Conservation (phyloP, 2,113 vertebrate genomes). For the Myiopsitta monachus region DNA sequence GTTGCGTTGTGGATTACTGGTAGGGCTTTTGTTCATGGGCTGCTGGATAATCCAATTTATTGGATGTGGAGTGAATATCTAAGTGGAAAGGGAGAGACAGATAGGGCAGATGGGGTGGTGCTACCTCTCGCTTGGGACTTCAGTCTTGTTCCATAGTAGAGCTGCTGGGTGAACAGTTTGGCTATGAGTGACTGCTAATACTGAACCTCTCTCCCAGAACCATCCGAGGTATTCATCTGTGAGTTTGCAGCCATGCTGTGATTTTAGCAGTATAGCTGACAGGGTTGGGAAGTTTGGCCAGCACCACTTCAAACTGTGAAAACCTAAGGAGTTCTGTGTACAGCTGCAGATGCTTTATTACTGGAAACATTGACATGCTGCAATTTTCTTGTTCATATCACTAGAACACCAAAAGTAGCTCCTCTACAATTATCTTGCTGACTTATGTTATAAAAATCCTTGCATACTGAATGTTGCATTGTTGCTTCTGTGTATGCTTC, state of each 20-base stretch:
- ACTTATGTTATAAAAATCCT: not conserved
- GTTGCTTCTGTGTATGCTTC: not conserved
- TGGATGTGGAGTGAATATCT: not conserved
- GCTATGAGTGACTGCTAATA: not conserved
- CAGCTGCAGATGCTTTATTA: slow-evolving; percentile 15
- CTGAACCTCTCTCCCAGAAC: not conserved
- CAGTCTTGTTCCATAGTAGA: not conserved
- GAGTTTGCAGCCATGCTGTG: not conserved
- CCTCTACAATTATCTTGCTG: slow-evolving; percentile 10
- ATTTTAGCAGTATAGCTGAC: not conserved
- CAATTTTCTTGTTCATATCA: not conserved
- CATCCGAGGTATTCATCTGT: not conserved
- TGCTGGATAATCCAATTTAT: not conserved
- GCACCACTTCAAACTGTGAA: not conserved
- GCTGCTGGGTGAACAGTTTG: not conserved
- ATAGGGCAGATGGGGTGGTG: not conserved
- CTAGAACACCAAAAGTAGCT: not conserved
- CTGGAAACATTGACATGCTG: not conserved
- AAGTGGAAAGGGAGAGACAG: not conserved
- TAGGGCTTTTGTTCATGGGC: not conserved
- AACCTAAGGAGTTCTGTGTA: not conserved
- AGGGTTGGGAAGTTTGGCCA: not conserved
- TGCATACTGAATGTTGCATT: not conserved
- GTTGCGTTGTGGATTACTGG: not conserved
- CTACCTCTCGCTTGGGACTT: not conserved